Conservation (phyloP, 2,888 invertebrate species). For the Eupithecia tripunctaria region DNA sequence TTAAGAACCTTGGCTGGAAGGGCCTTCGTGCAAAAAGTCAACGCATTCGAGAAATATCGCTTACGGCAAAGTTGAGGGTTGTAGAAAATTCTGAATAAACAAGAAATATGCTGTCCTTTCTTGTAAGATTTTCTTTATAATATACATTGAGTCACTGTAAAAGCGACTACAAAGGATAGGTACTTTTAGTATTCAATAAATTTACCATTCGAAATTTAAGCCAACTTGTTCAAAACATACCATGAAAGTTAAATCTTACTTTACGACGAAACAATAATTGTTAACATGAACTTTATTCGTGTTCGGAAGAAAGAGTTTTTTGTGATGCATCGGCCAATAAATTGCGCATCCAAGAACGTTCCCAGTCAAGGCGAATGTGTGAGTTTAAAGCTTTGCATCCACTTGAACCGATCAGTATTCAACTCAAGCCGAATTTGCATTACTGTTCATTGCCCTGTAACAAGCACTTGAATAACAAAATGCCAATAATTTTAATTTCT, state of each 20-base stretch:
- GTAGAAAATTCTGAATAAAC: conserved; percentile 32
- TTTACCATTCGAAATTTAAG: conserved; percentile 27
- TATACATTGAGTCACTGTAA: not conserved
- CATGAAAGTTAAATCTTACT: conserved; percentile 43
- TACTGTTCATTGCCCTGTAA: conserved; percentile 16
- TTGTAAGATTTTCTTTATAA: not conserved
- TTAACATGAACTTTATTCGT: conserved; percentile 53
- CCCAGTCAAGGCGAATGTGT: conserved; percentile 58
- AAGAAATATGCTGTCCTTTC: not conserved
- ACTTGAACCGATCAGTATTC: conserved; percentile 14
- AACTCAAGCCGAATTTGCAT: conserved; percentile 9
- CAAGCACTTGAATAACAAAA: not conserved
- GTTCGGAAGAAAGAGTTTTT: conserved; percentile 54
- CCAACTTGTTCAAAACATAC: conserved; percentile 30
- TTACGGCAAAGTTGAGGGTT: conserved; percentile 47
- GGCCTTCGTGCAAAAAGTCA: conserved; percentile 74
- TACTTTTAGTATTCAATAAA: conserved; percentile 11
- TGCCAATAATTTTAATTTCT: not conserved
- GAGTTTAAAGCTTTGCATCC: conserved; percentile 43
- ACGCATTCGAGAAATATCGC: conserved; percentile 55
- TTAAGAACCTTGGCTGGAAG: conserved; percentile 67
- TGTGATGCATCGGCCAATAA: conserved; percentile 65
- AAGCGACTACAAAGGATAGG: not conserved
- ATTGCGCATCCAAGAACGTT: conserved; percentile 60
- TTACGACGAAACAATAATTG: conserved; percentile 48